Percentiles rank a stretch among this genome's conserved stretches.
Conservation (phyloP, 2,888 invertebrate genomes). For the Teinopalpus imperialis region DNA sequence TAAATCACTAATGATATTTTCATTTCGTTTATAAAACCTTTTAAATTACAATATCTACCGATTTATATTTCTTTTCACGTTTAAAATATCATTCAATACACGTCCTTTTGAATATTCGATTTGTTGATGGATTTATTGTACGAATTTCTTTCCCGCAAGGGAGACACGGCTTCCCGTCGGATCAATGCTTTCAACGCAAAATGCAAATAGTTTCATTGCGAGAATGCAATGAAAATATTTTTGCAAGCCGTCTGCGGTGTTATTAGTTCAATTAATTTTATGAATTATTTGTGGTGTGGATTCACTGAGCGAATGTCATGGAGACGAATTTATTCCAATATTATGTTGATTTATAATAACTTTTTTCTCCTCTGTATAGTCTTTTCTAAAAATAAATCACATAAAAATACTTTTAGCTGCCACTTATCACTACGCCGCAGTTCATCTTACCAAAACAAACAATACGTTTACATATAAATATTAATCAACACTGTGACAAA, state of each 20-base stretch:
- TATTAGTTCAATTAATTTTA: constrained; percentile 44
- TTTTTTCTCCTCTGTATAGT: no score
- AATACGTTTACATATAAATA: no score
- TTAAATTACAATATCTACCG: no score
- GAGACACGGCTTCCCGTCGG: constrained; percentile 6
- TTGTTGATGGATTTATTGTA: constrained; percentile 11
- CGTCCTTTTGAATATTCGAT: constrained; percentile 3
- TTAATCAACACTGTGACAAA: no score
- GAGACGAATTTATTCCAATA: constrained; percentile 3
- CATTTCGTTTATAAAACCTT: no score
- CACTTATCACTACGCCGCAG: no score
- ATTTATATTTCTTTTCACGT: no score
- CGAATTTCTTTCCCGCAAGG: constrained; percentile 5
- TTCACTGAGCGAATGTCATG: constrained; percentile 1
- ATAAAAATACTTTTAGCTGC: no score
- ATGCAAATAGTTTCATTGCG: constrained; percentile 24
- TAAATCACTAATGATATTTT: no score
- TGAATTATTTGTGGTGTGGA: constrained; percentile 38
- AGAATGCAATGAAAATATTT: constrained; percentile 25
- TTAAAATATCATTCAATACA: constrained; percentile 6
- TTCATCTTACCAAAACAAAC: no score
- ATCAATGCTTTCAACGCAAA: constrained; percentile 25
- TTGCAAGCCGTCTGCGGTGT: constrained; percentile 32
- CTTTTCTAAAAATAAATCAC: no score
- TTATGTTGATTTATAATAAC: no score